phyloP scores from a whole-genome alignment of 2,888 invertebrate species.

The Nasonovia ribisnigri region DNA sequence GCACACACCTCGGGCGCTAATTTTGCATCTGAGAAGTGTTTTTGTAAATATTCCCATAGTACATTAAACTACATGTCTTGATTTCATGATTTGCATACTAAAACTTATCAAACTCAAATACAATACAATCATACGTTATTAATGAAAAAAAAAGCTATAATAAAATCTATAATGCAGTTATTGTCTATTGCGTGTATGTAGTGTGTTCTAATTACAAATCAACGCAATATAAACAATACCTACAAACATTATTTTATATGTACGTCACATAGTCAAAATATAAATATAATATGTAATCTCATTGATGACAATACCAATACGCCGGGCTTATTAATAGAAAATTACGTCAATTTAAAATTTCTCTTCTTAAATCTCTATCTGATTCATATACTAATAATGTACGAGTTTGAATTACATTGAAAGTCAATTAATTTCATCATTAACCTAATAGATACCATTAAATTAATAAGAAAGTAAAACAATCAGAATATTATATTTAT shows the following conservation, averaged over 20 bases:
- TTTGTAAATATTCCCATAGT: not conserved
- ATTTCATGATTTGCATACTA: not conserved
- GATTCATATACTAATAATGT: constrained; percentile 31
- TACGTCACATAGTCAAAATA: not conserved
- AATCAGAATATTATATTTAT: not conserved
- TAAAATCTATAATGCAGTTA: not conserved
- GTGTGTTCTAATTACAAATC: not conserved
- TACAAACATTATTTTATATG: not conserved
- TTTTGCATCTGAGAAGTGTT: not conserved
- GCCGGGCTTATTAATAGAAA: not conserved
- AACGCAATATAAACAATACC: not conserved
- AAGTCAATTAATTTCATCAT: constrained; percentile 4
- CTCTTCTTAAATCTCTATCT: not conserved
- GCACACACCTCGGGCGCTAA: not conserved
- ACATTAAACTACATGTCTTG: not conserved
- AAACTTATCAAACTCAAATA: not conserved
- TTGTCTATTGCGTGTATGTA: not conserved
- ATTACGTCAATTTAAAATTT: constrained; percentile 40
- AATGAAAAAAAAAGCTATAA: not conserved
- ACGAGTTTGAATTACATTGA: not conserved
- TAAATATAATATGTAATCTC: not conserved
- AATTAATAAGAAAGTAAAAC: not conserved
- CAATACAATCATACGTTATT: not conserved
- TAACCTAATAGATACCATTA: not conserved
- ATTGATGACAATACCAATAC: not conserved